Base-by-base conservation (phyloP, 2,888 invertebrate species). In the Hartigia nigra region DNA sequence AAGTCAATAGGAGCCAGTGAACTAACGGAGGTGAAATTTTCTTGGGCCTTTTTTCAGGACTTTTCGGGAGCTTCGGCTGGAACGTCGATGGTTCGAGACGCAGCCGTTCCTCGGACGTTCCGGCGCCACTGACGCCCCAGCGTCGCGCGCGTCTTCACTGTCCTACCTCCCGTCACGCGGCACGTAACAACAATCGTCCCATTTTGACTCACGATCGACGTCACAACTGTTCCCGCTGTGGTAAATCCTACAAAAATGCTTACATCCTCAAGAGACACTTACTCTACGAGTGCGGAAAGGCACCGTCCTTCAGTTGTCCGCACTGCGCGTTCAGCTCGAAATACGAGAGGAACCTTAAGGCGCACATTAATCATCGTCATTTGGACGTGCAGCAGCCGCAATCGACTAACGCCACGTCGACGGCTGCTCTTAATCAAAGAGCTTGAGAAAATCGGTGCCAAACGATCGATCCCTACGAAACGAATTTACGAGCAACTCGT, bases 201-300 rank as follows among this genome's bases (percentile, higher is more conserved):
- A 88, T 87, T 70, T 85, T 79, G 69, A 81, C 70, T 32, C 90
- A 88, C 77, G 90, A 90, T 76, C 89, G 91, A 5, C 90, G 91
- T 12, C 91, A 91, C 82, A 89, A 92, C 81, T 94, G 94, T 86
- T 91, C 92, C 75, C 93, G 93, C 31, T 95, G 95, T 86, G 93
- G 93, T 82, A 94, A 94, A 91, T 94, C 93, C 82, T 95, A 95
- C 89, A 92, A 94, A 86, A 93, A 94, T 81, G 94, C 94, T 84
- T 93, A 94, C 74, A 94, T 94, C 83, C 90, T 95, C 79, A 93
- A 94, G 85, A 92, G 94, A 23, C 94, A 94, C 83, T 90, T 93
- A 88, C 92, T 90, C 0, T 92, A 92, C 86, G 93, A 93, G 82
- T 93, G 93, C 84, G 92, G 92, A 36, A 92, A 92, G 81, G 91